These are phyloP conservation scores for Sesamia nonagrioides DNA, from an alignment of 1,140 invertebrate genomes.

Conservation along the genomic window DNA sequence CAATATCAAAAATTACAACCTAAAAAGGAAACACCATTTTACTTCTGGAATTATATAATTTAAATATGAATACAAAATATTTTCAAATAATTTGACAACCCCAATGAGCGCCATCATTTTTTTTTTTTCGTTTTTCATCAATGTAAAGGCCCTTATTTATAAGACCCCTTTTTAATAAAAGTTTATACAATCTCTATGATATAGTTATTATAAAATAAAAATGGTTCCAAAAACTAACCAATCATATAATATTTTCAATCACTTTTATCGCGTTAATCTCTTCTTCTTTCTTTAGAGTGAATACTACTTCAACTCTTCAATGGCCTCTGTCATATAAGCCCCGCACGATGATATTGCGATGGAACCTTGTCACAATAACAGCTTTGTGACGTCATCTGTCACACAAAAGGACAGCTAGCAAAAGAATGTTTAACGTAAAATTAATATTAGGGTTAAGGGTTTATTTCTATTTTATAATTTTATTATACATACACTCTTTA, in stretches of 20 bases:
- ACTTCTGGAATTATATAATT: background rate
- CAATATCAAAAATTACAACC: conserved; percentile 14
- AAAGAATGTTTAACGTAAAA: no score
- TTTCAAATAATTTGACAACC: conserved; percentile 47
- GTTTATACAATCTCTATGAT: background rate
- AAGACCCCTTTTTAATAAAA: background rate
- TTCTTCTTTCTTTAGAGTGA: no score
- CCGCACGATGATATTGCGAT: no score
- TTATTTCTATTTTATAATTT: no score
- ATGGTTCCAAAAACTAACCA: background rate
- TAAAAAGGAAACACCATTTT: conserved; percentile 7
- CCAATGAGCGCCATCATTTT: conserved; percentile 11
- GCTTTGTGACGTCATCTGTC: no score
- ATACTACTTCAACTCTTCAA: no score
- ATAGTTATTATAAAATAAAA: background rate
- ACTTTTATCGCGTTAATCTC: background rate
- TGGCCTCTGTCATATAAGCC: no score
- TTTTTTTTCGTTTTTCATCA: conserved; percentile 18
- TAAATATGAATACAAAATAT: background rate
- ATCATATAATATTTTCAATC: background rate
- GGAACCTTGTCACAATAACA: no score
- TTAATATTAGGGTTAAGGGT: no score
- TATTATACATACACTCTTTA: no score
- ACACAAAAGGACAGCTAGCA: no score
- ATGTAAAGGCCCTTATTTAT: conserved; percentile 24